phyloP scores from a whole-genome alignment of 2,113 vertebrate genomes.

The Setophaga kirtlandii region DNA sequence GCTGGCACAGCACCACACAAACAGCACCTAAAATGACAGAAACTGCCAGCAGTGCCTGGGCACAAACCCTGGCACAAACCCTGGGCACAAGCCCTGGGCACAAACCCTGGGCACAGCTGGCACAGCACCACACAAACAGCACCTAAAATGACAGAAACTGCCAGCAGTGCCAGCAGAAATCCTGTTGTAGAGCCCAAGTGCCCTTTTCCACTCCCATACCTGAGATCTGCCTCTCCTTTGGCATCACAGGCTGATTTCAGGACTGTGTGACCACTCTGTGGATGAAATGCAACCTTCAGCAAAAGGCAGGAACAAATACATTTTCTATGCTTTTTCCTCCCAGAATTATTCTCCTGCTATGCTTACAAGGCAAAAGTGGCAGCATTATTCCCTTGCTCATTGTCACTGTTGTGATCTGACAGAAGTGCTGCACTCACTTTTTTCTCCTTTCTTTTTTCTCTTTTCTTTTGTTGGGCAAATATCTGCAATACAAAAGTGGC shows the following conservation, averaged over 20 bases:
- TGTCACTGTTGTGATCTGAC: background rate
- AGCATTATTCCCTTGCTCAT: background rate
- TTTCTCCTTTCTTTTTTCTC: background rate
- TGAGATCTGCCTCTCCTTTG: background rate
- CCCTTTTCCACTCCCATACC: rapidly evolving
- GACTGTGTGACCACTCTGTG: background rate
- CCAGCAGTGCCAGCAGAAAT: background rate
- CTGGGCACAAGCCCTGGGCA: no score
- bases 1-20: no score
- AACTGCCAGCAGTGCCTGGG: no score
- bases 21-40: no score
- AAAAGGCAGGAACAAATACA: background rate
- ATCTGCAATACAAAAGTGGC: background rate
- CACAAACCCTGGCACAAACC: no score
- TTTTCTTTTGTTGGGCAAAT: background rate
- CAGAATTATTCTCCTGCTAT: background rate
- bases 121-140: background rate
- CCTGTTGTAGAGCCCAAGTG: background rate
- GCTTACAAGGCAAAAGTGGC: background rate
- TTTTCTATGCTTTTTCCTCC: background rate
- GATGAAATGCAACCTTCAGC: background rate
- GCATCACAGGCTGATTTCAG: background rate
- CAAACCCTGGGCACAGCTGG: background rate
- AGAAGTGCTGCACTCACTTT: background rate
- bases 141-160: background rate